These are phyloP conservation scores for Columba livia DNA, from an alignment of 2,113 vertebrate species.

Conservation along the genomic window DNA sequence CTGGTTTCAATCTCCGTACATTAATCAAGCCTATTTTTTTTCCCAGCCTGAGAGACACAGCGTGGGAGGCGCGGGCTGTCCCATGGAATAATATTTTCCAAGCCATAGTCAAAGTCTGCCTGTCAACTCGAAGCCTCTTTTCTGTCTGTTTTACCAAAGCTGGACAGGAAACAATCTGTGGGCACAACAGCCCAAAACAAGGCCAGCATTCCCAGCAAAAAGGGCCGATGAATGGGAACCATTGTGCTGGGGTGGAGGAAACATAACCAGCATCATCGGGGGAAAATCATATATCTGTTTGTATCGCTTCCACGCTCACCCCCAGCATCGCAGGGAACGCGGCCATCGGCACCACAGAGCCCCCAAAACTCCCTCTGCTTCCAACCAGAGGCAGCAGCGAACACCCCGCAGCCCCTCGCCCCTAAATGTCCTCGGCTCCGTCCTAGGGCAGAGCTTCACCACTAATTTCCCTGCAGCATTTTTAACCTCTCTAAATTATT, in stretches of 20 bases:
- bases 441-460: neutral
- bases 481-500: neutral
- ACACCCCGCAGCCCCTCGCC: neutral
- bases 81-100: conserved; percentile 63
- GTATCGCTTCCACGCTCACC: neutral
- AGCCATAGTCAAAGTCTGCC: conserved; percentile 38
- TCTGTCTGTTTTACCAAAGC: conserved; percentile 26
- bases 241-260: conserved; percentile 57
- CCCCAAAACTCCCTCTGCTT: neutral
- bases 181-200: conserved; percentile 11
- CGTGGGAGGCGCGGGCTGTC: conserved; percentile 55
- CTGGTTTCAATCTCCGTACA: conserved; percentile 48
- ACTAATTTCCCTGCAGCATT: neutral
- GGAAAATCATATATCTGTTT: neutral
- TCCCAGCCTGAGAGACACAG: conserved; percentile 19
- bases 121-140: conserved; percentile 23
- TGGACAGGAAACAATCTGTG: conserved; percentile 61
- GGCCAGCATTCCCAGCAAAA: conserved; percentile 21
- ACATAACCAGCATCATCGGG: neutral
- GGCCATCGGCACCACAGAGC: fast-evolving
- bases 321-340: neutral
- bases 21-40: neutral
- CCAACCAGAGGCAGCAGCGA: neutral
- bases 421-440: fast-evolving
- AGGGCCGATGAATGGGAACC: conserved; percentile 60